Conservation (phyloP, 2,888 invertebrate genomes). For the Limnephilus auricula region DNA sequence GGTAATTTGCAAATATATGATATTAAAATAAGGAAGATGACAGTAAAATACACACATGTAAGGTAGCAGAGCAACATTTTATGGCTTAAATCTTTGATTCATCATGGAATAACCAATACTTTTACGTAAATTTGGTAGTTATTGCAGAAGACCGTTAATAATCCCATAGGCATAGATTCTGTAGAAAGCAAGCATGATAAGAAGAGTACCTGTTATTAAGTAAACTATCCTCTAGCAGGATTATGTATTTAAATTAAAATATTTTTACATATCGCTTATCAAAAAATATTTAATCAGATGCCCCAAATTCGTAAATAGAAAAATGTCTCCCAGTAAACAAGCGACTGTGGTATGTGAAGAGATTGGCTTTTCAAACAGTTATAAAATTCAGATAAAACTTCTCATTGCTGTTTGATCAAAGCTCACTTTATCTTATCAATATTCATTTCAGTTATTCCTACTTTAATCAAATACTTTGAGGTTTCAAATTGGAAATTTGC, state of each 20-base stretch:
- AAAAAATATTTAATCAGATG: constrained; percentile 34
- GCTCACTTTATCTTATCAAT: constrained; percentile 36
- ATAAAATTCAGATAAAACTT: constrained; percentile 23
- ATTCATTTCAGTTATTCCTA: constrained; percentile 27
- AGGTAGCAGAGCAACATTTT: neutral
- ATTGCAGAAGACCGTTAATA: neutral
- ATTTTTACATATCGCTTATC: constrained; percentile 7
- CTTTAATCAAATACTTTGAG: constrained; percentile 4
- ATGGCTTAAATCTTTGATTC: neutral
- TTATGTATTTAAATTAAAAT: neutral
- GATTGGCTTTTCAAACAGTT: neutral
- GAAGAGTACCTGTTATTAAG: neutral
- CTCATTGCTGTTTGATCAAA: constrained; percentile 10
- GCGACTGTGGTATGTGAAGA: neutral
- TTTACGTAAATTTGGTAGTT: neutral
- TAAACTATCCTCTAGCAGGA: neutral
- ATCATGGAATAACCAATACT: neutral
- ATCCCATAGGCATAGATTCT: neutral
- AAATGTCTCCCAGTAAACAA: neutral
- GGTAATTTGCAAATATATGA: too few relatives aligned
- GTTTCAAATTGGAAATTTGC: neutral
- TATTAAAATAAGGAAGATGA: neutral
- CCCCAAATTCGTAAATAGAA: constrained; percentile 38
- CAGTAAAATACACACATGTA: neutral
- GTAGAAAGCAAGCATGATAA: neutral